Percentiles rank a stretch among this genome's conserved stretches.
phyloP scores from a whole-genome alignment of 1,140 invertebrate genomes.

The Eriocheir sinensis region DNA sequence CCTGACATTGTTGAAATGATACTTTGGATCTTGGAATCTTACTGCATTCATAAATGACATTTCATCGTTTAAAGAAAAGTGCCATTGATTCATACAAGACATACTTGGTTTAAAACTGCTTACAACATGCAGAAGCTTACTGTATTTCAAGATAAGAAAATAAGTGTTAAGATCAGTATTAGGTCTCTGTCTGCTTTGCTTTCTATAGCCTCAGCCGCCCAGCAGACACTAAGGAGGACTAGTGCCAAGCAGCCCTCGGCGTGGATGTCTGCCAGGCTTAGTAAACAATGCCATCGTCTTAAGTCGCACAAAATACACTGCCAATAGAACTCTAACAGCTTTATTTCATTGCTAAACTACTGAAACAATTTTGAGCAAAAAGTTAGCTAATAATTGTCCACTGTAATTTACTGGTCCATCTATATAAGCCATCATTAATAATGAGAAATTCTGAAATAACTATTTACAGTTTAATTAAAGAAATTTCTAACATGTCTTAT shows the following conservation, averaged over 20 bases:
- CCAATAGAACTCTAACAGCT: not conserved
- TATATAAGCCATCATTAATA: not conserved
- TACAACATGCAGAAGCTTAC: constrained; percentile 56
- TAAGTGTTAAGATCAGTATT: not conserved
- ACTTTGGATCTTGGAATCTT: not conserved
- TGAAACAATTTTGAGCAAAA: not conserved
- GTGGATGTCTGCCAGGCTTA: not conserved
- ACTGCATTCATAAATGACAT: not conserved
- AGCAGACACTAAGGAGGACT: not conserved
- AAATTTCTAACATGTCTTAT: not conserved
- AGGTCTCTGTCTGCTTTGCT: not conserved
- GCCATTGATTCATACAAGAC: constrained; percentile 47
- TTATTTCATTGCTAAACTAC: not conserved
- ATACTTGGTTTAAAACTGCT: constrained; percentile 46
- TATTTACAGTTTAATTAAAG: not conserved
- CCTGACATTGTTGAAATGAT: too few relatives aligned
- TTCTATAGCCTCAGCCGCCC: not conserved
- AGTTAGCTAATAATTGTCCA: not conserved
- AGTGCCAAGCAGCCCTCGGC: not conserved
- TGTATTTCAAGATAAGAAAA: not conserved
- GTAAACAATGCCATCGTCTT: not conserved
- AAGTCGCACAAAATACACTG: not conserved
- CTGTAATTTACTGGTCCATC: not conserved
- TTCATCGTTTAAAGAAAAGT: not conserved
- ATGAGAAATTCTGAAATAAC: not conserved